phyloP scores from a whole-genome alignment of 2,797 vertebrate species.

The Valencia hispanica region DNA sequence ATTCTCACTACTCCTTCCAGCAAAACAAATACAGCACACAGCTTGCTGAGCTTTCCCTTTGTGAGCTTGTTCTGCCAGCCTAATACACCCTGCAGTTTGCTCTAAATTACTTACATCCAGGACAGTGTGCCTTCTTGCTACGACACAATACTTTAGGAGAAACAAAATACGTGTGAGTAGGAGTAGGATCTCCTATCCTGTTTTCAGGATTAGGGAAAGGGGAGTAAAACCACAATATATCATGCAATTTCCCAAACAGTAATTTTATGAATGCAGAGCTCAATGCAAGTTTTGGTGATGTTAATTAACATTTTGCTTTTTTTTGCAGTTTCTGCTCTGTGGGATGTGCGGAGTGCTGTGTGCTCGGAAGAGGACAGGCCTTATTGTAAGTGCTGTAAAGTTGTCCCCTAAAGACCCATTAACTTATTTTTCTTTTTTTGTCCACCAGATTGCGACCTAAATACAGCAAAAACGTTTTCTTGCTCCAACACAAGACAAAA shows the following conservation, averaged over 20 bases:
- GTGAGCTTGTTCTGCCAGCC: slow-evolving; percentile 19
- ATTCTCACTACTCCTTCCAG: slow-evolving; percentile 7
- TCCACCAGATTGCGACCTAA: neutral
- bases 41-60: slow-evolving; percentile 18
- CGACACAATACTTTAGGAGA: slow-evolving; percentile 41
- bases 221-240: neutral
- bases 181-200: slow-evolving; percentile 20
- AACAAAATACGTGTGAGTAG: slow-evolving; percentile 33
- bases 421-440: neutral
- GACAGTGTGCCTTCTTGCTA: slow-evolving; percentile 26
- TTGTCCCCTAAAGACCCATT: slow-evolving; percentile 29
- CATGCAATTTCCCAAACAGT: neutral
- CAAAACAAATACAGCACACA: slow-evolving; percentile 13
- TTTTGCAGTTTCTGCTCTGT: slow-evolving; percentile 92
- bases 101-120: slow-evolving; percentile 46
- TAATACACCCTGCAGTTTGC: slow-evolving; percentile 22
- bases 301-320: slow-evolving; percentile 20
- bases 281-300: slow-evolving; percentile 7
- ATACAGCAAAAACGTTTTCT: slow-evolving; percentile 4
- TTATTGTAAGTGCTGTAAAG: slow-evolving; percentile 89
- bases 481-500: neutral
- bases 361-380: slow-evolving; percentile 95
- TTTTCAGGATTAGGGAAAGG: slow-evolving; percentile 1
- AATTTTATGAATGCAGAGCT: slow-evolving; percentile 2
- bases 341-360: slow-evolving; percentile 96